Percentiles rank a stretch among this genome's conserved stretches.
phyloP scores from a whole-genome alignment of 2,888 invertebrate genomes.

The Hirtodrosophila duncani region DNA sequence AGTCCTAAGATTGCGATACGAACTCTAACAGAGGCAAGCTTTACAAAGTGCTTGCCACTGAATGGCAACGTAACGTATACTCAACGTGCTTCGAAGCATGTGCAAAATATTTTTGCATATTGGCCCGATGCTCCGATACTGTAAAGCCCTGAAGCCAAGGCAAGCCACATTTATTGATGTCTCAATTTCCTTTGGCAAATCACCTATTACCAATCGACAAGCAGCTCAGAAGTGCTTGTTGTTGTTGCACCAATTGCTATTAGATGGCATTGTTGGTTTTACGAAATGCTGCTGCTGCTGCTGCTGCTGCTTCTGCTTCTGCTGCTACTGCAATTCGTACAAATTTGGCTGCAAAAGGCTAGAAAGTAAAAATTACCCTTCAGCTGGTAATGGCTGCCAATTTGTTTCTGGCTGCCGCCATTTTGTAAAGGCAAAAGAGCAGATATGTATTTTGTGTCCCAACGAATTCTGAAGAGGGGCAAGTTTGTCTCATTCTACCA shows the following conservation, averaged over 20 bases:
- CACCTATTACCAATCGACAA: constrained; percentile 72
- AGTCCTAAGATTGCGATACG: constrained; percentile 27
- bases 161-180: constrained; percentile 73
- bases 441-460: constrained; percentile 25
- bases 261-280: constrained; percentile 55
- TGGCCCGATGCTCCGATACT: constrained; percentile 5
- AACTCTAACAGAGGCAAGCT: constrained; percentile 13
- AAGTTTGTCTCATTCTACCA: no score
- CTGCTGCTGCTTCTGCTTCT: constrained; percentile 55
- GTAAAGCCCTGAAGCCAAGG: constrained; percentile 29
- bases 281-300: no score
- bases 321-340: constrained; percentile 64
- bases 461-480: constrained; percentile 2
- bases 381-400: constrained; percentile 65
- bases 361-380: constrained; percentile 69
- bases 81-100: constrained; percentile 38
- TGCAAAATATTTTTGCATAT: constrained; percentile 27
- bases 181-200: constrained; percentile 72
- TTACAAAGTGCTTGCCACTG: constrained; percentile 2
- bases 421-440: constrained; percentile 41
- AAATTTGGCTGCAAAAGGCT: constrained; percentile 63
- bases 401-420: constrained; percentile 51
- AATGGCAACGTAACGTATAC: constrained; percentile 27
- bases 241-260: constrained; percentile 16
- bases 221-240: constrained; percentile 31